These are phyloP conservation scores for Samia ricini DNA, from an alignment of 1,140 invertebrate genomes.

Conservation along the genomic window DNA sequence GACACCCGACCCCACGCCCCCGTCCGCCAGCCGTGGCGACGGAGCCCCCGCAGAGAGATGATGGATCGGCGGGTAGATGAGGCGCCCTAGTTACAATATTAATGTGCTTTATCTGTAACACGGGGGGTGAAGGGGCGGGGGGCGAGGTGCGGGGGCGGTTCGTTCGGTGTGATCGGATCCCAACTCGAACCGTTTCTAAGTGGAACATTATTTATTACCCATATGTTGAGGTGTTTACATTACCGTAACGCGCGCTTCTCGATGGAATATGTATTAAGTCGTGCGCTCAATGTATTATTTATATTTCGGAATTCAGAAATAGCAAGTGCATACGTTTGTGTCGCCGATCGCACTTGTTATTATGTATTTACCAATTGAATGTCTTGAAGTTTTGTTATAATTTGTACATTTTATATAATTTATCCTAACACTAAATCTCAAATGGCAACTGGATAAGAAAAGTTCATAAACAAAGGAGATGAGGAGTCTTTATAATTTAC, in stretches of 20 bases:
- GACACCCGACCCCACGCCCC: not conserved
- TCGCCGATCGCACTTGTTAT: too few species aligned
- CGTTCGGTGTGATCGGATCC: not conserved
- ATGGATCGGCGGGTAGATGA: conserved; percentile 1
- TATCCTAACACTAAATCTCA: not conserved
- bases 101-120: too few species aligned
- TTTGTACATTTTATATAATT: not conserved
- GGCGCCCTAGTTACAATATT: too few species aligned
- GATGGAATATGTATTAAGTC: not conserved
- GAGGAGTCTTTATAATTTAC: too few species aligned
- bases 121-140: not conserved
- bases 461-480: too few species aligned
- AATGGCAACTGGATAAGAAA: too few species aligned
- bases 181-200: not conserved
- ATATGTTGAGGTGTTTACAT: too few species aligned
- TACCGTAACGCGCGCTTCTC: not conserved
- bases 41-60: not conserved
- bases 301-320: not conserved
- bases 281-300: not conserved
- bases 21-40: not conserved
- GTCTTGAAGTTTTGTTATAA: not conserved
- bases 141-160: not conserved
- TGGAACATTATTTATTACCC: not conserved
- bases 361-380: not conserved
- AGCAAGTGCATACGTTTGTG: not conserved